Percentiles rank a stretch among this genome's conserved stretches.
phyloP scores from a whole-genome alignment of 2,113 vertebrate species.

The Tauraco erythrolophus region DNA sequence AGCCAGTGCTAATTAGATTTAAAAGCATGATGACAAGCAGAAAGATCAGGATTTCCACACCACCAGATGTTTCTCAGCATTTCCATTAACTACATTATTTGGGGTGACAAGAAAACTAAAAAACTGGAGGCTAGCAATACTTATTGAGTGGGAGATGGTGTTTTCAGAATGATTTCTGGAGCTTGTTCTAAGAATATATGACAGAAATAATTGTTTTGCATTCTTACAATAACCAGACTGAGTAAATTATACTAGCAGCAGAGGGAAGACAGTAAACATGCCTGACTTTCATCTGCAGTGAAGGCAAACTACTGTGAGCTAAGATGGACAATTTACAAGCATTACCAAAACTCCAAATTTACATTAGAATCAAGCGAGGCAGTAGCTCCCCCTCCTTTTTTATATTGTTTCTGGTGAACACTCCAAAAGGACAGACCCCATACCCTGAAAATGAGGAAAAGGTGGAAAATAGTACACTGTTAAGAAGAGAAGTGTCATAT shows the following conservation, averaged over 20 bases:
- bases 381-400: not conserved
- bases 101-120: not conserved
- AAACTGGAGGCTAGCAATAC: not conserved
- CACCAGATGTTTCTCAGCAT: not conserved
- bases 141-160: not conserved
- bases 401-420: not conserved
- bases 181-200: not conserved
- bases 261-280: not conserved
- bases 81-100: conserved; percentile 8
- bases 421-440: not conserved
- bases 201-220: not conserved
- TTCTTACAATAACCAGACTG: not conserved
- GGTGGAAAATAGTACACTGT: not conserved
- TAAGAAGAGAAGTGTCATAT: not conserved
- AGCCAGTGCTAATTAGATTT: conserved; percentile 16
- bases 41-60: conserved; percentile 1
- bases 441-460: not conserved
- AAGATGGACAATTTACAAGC: not conserved
- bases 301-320: not conserved
- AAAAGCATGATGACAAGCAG: not conserved
- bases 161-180: not conserved
- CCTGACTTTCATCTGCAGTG: not conserved
- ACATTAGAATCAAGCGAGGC: not conserved
- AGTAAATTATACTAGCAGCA: not conserved
- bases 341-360: not conserved